Evolutionary conservation across 2,113 vertebrate species (phyloP).

Genomic region (Thamnophis sirtalis): DNA sequence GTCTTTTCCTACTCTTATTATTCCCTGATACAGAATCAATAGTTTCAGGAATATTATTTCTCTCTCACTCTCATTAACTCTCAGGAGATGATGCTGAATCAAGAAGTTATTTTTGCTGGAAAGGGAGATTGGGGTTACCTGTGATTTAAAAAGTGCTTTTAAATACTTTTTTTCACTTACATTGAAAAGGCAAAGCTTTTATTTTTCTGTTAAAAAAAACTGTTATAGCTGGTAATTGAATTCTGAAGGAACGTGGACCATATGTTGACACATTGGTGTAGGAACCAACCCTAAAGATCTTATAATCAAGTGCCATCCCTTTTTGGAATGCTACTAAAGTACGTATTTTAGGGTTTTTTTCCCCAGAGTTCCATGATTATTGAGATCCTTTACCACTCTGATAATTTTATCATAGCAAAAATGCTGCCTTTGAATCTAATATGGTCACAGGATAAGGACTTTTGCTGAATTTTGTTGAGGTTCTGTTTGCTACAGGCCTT

Average conservation of each 20-base stretch:
- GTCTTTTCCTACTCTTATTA: not conserved
- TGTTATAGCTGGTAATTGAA: not conserved
- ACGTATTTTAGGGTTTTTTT: not conserved
- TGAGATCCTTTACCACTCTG: not conserved
- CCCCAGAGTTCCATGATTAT: not conserved
- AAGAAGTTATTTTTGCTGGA: not conserved
- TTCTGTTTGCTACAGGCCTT: not conserved
- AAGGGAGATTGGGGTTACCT: not conserved
- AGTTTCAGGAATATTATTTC: not conserved
- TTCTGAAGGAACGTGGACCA: not conserved
- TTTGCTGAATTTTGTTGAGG: not conserved
- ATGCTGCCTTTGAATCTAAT: not conserved
- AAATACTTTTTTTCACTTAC: not conserved
- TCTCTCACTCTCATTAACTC: not conserved
- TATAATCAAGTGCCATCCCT: not conserved
- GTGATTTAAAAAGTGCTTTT: not conserved
- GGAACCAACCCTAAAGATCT: not conserved
- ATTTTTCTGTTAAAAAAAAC: not conserved
- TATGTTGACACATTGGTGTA: not conserved
- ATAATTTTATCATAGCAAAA: not conserved
- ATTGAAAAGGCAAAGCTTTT: not conserved
- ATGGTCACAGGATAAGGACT: not conserved
- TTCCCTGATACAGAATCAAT: not conserved
- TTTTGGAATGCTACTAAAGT: not conserved
- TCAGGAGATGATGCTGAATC: not conserved